Evolutionary conservation across 2,888 invertebrate species (phyloP).

Genomic region (Ctenicera cuprea): DNA sequence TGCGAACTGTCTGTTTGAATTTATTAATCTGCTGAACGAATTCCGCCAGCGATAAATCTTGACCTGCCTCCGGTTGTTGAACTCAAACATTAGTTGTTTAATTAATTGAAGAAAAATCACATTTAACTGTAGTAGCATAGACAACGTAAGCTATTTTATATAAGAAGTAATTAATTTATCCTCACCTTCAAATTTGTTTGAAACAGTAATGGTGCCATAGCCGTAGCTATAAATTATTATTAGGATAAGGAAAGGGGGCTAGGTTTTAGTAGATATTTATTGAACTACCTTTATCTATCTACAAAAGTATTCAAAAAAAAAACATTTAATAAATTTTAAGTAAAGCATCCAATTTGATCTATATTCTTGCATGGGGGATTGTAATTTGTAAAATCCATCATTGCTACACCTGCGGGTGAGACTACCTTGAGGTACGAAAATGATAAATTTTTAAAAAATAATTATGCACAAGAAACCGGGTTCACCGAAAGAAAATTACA

Average conservation of each 20-base stretch:
- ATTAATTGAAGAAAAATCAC: slow-evolving; percentile 40
- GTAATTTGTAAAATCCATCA: too few relatives aligned
- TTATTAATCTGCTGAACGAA: slow-evolving; percentile 33
- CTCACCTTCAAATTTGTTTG: neutral
- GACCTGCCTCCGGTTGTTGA: slow-evolving; percentile 51
- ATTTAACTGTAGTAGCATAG: slow-evolving; percentile 32
- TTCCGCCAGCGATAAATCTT: slow-evolving; percentile 43
- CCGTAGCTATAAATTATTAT: neutral
- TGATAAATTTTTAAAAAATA: neutral
- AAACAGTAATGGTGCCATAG: neutral
- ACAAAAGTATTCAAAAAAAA: too few relatives aligned
- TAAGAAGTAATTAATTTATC: neutral
- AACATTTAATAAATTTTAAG: too few relatives aligned
- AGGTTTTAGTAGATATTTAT: too few relatives aligned
- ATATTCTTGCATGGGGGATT: too few relatives aligned
- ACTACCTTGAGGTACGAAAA: neutral
- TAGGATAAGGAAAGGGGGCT: too few relatives aligned
- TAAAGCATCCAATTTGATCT: too few relatives aligned
- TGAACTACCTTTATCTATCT: too few relatives aligned
- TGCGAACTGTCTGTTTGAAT: slow-evolving; percentile 9
- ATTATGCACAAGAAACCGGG: neutral
- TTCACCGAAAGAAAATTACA: slow-evolving; percentile 9
- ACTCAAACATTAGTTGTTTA: slow-evolving; percentile 37
- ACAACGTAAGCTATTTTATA: neutral
- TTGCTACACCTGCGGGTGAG: too few relatives aligned